phyloP scores from a whole-genome alignment of 1,140 invertebrate species.

The Brachionus rubens region DNA sequence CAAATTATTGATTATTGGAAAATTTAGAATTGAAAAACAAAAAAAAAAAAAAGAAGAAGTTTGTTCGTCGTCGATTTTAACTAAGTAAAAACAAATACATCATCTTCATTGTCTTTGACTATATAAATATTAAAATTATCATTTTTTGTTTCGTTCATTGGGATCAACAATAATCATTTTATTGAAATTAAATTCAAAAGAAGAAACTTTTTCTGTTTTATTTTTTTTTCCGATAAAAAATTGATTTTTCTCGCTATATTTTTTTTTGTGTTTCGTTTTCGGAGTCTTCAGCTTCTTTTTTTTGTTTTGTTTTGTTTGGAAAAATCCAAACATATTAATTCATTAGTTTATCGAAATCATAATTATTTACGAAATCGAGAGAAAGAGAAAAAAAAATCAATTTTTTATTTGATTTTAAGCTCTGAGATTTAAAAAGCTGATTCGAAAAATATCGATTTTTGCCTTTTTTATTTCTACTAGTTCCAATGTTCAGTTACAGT shows the following conservation, averaged over 20 bases:
- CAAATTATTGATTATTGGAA: constrained; percentile 37
- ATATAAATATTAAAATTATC: background rate
- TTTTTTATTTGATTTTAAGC: constrained; percentile 22
- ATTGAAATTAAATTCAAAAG: no score
- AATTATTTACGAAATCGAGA: constrained; percentile 38
- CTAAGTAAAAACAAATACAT: constrained; percentile 25
- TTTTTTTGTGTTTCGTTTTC: no score
- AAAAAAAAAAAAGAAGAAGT: background rate
- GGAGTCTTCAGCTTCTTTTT: background rate
- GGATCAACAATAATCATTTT: background rate
- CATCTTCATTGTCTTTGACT: background rate
- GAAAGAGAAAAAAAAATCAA: constrained; percentile 38
- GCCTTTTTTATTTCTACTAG: no score
- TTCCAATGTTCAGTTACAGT: no score
- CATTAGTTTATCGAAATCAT: constrained; percentile 24
- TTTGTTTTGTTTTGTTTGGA: background rate
- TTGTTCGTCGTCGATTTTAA: constrained; percentile 2
- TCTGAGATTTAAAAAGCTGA: background rate
- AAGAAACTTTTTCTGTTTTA: no score
- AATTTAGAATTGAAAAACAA: constrained; percentile 1
- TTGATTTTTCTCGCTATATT: constrained; percentile 15
- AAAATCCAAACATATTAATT: constrained; percentile 15
- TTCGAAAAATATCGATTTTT: constrained; percentile 2
- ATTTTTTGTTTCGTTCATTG: background rate
- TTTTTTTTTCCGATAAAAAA: constrained; percentile 1